Percentiles rank a stretch among this genome's conserved stretches.
Conservation (phyloP, 2,113 vertebrate genomes). For the Engraulis encrasicolus region DNA sequence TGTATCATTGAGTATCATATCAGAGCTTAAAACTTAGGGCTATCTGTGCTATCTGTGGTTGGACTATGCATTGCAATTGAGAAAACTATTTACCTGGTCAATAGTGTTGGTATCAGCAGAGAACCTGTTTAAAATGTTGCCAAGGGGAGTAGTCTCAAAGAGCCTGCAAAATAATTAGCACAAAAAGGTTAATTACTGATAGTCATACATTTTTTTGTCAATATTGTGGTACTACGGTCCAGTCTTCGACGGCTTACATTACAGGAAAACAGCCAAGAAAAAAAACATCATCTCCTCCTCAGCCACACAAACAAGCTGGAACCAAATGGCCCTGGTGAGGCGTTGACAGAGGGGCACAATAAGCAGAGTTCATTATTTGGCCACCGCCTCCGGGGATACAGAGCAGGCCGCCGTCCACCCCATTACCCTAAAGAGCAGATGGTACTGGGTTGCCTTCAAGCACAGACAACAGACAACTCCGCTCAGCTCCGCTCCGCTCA, state of each 20-base stretch:
- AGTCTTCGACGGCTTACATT: background rate
- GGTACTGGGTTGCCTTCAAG: background rate
- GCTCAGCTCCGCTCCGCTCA: background rate
- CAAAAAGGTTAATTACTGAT: background rate
- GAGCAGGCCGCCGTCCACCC: background rate
- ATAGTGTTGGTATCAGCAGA: conserved; percentile 96
- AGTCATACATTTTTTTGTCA: conserved; percentile 1
- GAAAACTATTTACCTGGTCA: conserved; percentile 70
- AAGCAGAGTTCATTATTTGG: background rate
- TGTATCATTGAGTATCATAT: too few relatives aligned
- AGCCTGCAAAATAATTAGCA: conserved; percentile 73
- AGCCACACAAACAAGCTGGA: background rate
- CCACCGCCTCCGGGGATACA: background rate
- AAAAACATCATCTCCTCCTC: background rate
- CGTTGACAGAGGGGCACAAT: background rate
- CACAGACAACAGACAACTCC: conserved; percentile 10
- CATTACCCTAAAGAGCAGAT: conserved; percentile 16
- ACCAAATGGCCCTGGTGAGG: background rate
- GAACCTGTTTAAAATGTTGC: conserved; percentile 96
- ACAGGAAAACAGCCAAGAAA: background rate
- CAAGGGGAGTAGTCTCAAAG: conserved; percentile 96
- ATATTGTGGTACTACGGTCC: background rate
- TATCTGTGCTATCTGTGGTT: background rate
- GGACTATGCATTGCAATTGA: background rate
- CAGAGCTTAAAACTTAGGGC: too few relatives aligned